Evolutionary conservation across 2,113 vertebrate genomes (phyloP).

Genomic region (Uria lomvia): DNA sequence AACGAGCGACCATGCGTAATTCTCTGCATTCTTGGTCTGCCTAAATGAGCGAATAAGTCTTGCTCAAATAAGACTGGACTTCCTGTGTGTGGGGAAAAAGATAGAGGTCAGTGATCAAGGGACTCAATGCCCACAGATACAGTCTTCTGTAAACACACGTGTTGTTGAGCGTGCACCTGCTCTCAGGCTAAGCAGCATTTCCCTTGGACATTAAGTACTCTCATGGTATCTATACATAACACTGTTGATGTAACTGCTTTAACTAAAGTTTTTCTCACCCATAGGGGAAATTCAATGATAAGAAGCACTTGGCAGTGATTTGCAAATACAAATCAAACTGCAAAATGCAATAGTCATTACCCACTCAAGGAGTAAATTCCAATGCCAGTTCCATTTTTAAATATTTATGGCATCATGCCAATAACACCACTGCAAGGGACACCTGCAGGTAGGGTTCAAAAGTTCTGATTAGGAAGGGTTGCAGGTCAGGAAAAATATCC

Average conservation of each 20-base stretch:
- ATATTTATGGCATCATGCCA: background rate
- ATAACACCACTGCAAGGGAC: accelerated
- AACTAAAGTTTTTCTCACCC: background rate
- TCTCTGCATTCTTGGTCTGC: background rate
- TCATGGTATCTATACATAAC: background rate
- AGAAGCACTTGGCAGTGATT: background rate
- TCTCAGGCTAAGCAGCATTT: background rate
- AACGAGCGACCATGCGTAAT: background rate
- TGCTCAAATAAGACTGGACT: slow-evolving; percentile 3
- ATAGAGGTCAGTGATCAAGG: slow-evolving; percentile 51
- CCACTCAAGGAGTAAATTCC: background rate
- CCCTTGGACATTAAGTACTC: background rate
- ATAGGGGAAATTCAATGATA: background rate
- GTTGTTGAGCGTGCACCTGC: background rate
- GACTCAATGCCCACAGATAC: background rate
- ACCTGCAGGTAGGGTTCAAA: background rate
- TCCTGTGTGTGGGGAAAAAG: background rate
- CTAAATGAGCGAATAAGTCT: background rate
- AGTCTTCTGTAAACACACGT: background rate
- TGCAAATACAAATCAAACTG: background rate
- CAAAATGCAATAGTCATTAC: background rate
- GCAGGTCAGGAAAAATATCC: background rate
- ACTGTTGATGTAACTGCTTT: background rate
- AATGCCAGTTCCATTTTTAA: background rate
- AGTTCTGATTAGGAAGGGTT: background rate